phyloP scores from a whole-genome alignment of 2,888 invertebrate species.

The Cyclophora albipunctata region DNA sequence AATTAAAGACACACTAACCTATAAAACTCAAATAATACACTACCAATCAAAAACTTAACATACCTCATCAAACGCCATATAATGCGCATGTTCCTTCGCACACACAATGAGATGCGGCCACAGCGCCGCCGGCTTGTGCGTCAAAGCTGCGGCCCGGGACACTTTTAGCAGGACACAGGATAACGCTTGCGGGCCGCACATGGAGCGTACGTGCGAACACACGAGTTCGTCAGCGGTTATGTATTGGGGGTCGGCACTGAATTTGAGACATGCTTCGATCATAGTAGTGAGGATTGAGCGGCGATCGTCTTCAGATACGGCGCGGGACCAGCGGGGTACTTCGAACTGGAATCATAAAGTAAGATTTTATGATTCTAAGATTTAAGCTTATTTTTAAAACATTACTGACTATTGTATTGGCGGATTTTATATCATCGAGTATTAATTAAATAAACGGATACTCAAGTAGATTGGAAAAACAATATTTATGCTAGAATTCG shows the following conservation, averaged over 20 bases:
- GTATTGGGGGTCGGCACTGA: too few relatives aligned
- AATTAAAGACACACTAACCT: not conserved
- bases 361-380: too few relatives aligned
- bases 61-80: conserved; percentile 43
- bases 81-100: conserved; percentile 19
- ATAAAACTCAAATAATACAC: not conserved
- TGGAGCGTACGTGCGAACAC: conserved; percentile 38
- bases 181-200: conserved; percentile 30
- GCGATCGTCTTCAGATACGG: conserved; percentile 24
- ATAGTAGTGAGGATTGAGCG: conserved; percentile 34
- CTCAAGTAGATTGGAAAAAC: too few relatives aligned
- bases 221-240: conserved; percentile 39
- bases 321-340: conserved; percentile 35
- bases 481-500: too few relatives aligned
- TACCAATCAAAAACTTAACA: not conserved
- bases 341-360: conserved; percentile 33
- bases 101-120: conserved; percentile 32
- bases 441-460: too few relatives aligned
- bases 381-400: too few relatives aligned
- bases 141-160: conserved; percentile 21
- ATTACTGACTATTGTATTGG: too few relatives aligned
- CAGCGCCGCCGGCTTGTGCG: conserved; percentile 28
- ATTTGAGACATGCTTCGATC: conserved; percentile 11
- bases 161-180: conserved; percentile 22
- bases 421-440: too few relatives aligned